phyloP scores from a whole-genome alignment of 2,888 invertebrate species.

The Acleris laterana region DNA sequence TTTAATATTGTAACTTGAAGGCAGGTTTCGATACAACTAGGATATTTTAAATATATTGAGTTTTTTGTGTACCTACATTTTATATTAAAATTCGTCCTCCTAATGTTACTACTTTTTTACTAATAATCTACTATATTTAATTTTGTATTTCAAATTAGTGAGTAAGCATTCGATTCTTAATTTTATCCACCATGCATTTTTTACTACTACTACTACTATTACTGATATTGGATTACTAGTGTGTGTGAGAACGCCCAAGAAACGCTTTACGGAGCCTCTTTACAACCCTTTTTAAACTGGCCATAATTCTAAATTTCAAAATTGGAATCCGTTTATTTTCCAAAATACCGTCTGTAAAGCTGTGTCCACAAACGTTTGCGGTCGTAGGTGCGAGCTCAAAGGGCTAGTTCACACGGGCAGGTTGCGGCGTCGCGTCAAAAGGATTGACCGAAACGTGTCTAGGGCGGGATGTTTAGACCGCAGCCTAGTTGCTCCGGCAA shows the following conservation, averaged over 20 bases:
- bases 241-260: too few species aligned
- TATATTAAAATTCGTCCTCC: too few species aligned
- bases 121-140: background rate
- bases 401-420: slow-evolving; percentile 69
- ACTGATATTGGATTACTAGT: too few species aligned
- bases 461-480: slow-evolving; percentile 59
- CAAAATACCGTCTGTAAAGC: slow-evolving; percentile 57
- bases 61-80: too few species aligned
- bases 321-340: slow-evolving; percentile 40
- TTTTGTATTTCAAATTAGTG: background rate
- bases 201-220: too few species aligned
- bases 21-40: too few species aligned
- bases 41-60: too few species aligned
- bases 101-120: too few species aligned
- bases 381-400: slow-evolving; percentile 79
- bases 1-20: background rate
- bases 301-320: slow-evolving; percentile 23
- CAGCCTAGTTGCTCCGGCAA: slow-evolving; percentile 62
- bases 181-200: too few species aligned
- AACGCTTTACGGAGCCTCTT: too few species aligned
- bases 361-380: slow-evolving; percentile 74
- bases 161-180: background rate
- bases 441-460: slow-evolving; percentile 73
- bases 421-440: slow-evolving; percentile 63
- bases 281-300: background rate